Evolutionary conservation across 2,888 invertebrate genomes (phyloP).

Genomic region (Leptopilina drosophilae): DNA sequence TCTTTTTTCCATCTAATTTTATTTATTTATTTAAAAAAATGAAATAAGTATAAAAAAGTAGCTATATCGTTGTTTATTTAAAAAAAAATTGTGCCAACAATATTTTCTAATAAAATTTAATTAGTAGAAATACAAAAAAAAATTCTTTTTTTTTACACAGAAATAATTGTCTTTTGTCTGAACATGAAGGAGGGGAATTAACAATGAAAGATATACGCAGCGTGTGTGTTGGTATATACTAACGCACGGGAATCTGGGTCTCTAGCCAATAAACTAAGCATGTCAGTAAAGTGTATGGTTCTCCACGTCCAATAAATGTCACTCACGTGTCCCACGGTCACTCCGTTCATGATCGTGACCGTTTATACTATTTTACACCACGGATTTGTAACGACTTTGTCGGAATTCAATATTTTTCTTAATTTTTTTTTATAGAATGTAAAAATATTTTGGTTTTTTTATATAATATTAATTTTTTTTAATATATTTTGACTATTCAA

Average conservation of each 20-base stretch:
- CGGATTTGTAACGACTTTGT: conserved; percentile 20
- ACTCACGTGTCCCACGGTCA: conserved; percentile 56
- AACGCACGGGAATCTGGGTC: conserved; percentile 56
- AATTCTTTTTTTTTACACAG: no score
- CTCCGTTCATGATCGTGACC: conserved; percentile 52
- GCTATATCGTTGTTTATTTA: no score
- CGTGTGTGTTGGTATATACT: not conserved
- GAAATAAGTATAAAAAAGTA: no score
- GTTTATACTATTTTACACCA: conserved; percentile 43
- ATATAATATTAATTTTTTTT: no score
- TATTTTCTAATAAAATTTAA: no score
- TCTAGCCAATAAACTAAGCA: conserved; percentile 60
- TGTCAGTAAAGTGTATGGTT: conserved; percentile 56
- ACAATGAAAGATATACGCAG: not conserved
- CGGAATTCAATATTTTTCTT: not conserved
- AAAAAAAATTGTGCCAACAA: no score
- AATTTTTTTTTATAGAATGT: not conserved
- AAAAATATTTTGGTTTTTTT: not conserved
- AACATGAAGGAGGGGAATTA: no score
- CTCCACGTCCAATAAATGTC: conserved; percentile 54
- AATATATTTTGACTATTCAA: no score
- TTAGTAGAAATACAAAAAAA: no score
- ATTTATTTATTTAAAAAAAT: no score
- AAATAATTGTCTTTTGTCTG: no score
- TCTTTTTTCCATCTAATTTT: no score